These are phyloP conservation scores for Xenopus tropicalis DNA, from an alignment of 2,113 vertebrate species.

Conservation along the genomic window DNA sequence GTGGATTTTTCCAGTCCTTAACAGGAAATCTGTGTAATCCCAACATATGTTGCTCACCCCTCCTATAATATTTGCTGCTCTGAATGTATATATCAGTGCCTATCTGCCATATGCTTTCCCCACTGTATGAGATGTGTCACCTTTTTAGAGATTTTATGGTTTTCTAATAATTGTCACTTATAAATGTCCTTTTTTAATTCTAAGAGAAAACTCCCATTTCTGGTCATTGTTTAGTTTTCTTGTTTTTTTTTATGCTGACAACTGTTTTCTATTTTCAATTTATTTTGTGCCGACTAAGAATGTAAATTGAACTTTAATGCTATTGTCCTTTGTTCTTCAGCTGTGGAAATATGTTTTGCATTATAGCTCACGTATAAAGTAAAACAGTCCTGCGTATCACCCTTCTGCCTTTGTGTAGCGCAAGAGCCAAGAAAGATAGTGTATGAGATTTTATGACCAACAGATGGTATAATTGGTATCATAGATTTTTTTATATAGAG, in stretches of 20 bases:
- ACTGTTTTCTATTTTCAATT: conserved; percentile 74
- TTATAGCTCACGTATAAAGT: conserved; percentile 65
- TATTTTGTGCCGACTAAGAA: conserved; percentile 73
- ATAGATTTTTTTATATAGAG: conserved; percentile 63
- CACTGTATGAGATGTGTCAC: conserved; percentile 24
- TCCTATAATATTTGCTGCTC: background rate
- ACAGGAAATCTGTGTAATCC: background rate
- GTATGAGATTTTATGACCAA: conserved; percentile 68
- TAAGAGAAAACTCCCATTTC: conserved; percentile 45
- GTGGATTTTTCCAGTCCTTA: background rate
- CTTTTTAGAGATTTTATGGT: conserved; percentile 21
- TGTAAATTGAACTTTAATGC: conserved; percentile 69
- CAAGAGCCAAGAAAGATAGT: conserved; percentile 65
- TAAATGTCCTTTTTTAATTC: conserved; percentile 46
- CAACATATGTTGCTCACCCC: conserved; percentile 18
- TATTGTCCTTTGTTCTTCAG: conserved; percentile 73
- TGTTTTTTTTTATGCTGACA: conserved; percentile 49
- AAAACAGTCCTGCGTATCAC: conserved; percentile 62
- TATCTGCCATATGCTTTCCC: background rate
- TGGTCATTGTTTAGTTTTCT: conserved; percentile 46
- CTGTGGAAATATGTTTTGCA: conserved; percentile 70
- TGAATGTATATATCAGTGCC: background rate
- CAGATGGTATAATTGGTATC: conserved; percentile 72
- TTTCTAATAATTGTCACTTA: conserved; percentile 41
- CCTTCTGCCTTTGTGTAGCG: conserved; percentile 61